Evolutionary conservation across 2,797 vertebrate genomes (phyloP), one percentile per base, ranked within the genome.

Genomic region (Valencia hispanica): DNA sequence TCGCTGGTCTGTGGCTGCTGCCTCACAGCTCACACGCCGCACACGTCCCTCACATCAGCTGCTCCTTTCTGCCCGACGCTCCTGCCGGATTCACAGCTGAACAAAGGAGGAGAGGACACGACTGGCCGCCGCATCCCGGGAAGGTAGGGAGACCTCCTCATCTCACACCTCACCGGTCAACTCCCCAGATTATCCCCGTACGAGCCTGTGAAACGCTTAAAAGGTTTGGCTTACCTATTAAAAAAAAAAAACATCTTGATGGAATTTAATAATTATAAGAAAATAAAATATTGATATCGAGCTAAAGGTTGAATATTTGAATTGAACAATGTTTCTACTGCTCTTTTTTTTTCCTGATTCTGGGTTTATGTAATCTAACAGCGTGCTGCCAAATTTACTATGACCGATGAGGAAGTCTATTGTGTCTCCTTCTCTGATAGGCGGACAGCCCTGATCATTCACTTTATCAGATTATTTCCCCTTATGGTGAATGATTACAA

Each of bases 61-160:
- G 86, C 92, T 82, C 79, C 92, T 82, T 81, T 70, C 82, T 41
- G 73, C 73, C 70, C 80, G 74, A 82, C 89, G 1, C 50, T 72
- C 78, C 90, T 84, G 82, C 91, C 83, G 94, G 94, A 95, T 91
- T 89, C 90, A 91, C 82, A 84, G 76, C 87, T 30, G 83, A 93
- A 94, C 94, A 94, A 94, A 93, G 90, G 88, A 90, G 65, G 77
- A 89, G 79, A 25, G 59, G 59, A 68, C 39, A 74, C 77, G 70
- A 84, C 73, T 79, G 70, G 84, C 86, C 83, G 80, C 88, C 91
- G 87, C 85, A 89, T 93, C 93, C 91, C 63, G 87, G 79, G 78
- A 59, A 89, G 92, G 91, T 92, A 92, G 85, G 77, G 90, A 77
- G 72, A 61, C 48, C 15, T 30, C 12, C 57, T 1, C 43, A 22